These are phyloP conservation scores for Muscicapa striata DNA, from an alignment of 2,797 vertebrate species.

Conservation along the genomic window DNA sequence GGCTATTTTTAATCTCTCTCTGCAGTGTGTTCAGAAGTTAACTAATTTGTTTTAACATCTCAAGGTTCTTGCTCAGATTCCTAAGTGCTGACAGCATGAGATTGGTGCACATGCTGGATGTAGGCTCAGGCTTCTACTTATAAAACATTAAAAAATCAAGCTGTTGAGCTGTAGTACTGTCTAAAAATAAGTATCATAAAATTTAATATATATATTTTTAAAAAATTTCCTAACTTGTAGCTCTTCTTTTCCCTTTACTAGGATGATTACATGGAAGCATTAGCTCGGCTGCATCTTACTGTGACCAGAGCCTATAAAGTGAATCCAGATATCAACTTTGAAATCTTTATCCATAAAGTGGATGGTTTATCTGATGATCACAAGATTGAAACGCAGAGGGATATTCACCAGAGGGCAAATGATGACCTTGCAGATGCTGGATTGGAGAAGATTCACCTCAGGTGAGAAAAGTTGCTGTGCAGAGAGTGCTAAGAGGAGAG, in stretches of 20 bases:
- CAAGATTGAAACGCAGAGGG: conserved; percentile 93
- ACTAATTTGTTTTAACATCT: not conserved
- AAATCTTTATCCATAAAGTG: conserved; percentile 96
- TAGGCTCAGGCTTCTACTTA: not conserved
- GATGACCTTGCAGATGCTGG: conserved; percentile 90
- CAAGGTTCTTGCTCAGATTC: not conserved
- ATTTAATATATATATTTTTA: not conserved
- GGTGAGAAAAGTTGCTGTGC: conserved; percentile 81
- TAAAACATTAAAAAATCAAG: not conserved
- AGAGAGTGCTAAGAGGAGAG: conserved; percentile 36
- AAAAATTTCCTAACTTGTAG: not conserved
- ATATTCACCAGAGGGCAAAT: conserved; percentile 92
- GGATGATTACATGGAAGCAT: conserved; percentile 94
- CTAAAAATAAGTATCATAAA: not conserved
- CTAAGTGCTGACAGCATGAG: not conserved
- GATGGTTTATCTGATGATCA: conserved; percentile 94
- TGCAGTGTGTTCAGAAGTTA: not conserved
- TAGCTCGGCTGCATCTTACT: conserved; percentile 90
- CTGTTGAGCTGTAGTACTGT: not conserved
- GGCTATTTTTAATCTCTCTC: not conserved
- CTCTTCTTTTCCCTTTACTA: conserved; percentile 64
- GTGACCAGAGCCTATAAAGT: conserved; percentile 93
- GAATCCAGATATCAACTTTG: conserved; percentile 93
- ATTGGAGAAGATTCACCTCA: conserved; percentile 90
- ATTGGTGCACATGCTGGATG: not conserved